Conservation (phyloP, 2,888 invertebrate genomes). For the Xestia ashworthii region DNA sequence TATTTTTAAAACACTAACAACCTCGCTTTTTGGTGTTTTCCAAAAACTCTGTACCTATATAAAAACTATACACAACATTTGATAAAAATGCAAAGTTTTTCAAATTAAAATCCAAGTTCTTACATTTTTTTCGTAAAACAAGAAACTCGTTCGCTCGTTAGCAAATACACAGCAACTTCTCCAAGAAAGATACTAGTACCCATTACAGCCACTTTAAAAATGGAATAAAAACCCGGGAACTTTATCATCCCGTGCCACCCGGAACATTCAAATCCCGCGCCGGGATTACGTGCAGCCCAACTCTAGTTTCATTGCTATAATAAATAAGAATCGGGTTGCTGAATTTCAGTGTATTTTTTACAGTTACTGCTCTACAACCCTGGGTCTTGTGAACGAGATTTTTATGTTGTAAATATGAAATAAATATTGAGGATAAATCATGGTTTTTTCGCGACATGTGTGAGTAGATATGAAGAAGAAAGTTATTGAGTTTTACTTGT, state of each 20-base stretch:
- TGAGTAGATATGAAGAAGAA: neutral
- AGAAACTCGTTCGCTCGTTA: constrained; percentile 21
- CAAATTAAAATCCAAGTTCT: neutral
- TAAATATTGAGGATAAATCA: constrained; percentile 29
- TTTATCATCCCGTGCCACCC: constrained; percentile 50
- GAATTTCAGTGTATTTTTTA: constrained; percentile 61
- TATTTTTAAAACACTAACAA: too few species aligned
- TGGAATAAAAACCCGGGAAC: constrained; percentile 44
- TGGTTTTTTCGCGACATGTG: constrained; percentile 1
- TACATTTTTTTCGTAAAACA: neutral
- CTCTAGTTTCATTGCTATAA: constrained; percentile 58
- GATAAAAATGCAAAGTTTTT: neutral
- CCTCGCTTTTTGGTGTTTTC: too few species aligned
- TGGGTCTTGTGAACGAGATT: constrained; percentile 40
- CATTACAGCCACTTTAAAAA: constrained; percentile 39
- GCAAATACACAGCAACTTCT: constrained; percentile 5
- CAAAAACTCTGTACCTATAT: too few species aligned
- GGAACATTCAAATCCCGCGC: constrained; percentile 54
- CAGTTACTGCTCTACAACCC: constrained; percentile 43
- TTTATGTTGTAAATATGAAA: constrained; percentile 50
- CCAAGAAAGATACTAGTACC: constrained; percentile 31
- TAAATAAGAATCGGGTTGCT: constrained; percentile 59
- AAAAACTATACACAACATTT: neutral
- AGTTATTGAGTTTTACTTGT: constrained; percentile 2
- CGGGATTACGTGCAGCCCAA: constrained; percentile 45